Evolutionary conservation across 2,113 vertebrate genomes (phyloP), one percentile per base, ranked within the genome.

Genomic region (Mormyrus lacerda): DNA sequence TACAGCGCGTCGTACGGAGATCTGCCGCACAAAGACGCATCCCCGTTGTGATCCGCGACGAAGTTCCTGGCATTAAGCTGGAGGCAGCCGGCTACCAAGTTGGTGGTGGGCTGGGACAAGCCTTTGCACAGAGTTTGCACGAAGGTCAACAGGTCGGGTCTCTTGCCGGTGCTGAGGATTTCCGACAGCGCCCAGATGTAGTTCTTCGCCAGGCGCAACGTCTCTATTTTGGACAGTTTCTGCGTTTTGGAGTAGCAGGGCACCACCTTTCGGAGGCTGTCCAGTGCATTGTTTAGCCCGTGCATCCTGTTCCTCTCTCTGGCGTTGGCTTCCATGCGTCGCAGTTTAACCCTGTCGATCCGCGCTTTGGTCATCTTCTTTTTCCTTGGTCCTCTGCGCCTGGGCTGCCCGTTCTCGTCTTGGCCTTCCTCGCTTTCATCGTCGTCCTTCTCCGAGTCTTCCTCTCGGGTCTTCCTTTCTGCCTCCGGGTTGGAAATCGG

Each of bases 191-290:
- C 97, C 97, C 97, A 98, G 92, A 98, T 98, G 92, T 98, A 98
- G 94, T 97, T 97, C 94, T 98, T 98, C 86, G 97, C 97, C 85
- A 98, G 94, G 88, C 97, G 97, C 90, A 98, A 94, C 47, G 97
- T 98, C 95, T 98, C 97, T 90, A 98, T 98, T 94, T 98, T 98
- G 91, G 97, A 98, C 69, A 98, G 96, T 94, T 98, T 98, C 90
- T 98, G 97, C 39, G 97, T 98, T 95, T 97, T 98, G 69, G 97
- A 98, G 90, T 98, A 98, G 89, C 97, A 98, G 73, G 97, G 97
- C 90, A 98, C 97, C 87, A 98, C 97, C 94, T 97, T 98, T 83
- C 97, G 95, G 93, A 98, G 96, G 94, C 96, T 97, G 95, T 98
- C 97, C 95, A 98, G 92, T 4, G 97, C 97, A 0, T 97, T 96